Conservation (phyloP, 1,140 invertebrate species). For the Thaumetopoea pityocampa region DNA sequence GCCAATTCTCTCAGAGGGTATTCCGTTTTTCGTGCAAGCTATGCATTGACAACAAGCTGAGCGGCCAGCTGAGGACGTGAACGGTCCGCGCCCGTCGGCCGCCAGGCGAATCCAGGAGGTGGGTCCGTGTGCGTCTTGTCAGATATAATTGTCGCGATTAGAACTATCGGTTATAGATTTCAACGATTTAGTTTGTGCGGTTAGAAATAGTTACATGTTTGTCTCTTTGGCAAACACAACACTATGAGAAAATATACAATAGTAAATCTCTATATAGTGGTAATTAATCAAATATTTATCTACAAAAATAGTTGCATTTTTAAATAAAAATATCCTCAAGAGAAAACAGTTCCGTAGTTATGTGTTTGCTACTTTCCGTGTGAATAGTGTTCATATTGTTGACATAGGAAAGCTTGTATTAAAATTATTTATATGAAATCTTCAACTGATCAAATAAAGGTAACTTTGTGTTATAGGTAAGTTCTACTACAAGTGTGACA, state of each 20-base stretch:
- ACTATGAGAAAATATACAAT: conserved; percentile 66
- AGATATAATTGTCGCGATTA: no score
- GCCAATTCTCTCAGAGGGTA: conserved; percentile 32
- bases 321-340: conserved; percentile 52
- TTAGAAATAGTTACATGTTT: conserved; percentile 51
- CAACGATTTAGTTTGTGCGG: conserved; percentile 48
- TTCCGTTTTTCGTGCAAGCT: conserved; percentile 37
- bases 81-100: conserved; percentile 4
- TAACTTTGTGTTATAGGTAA: conserved; percentile 36
- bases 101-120: no score
- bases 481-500: conserved; percentile 56
- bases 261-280: conserved; percentile 70
- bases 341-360: conserved; percentile 49
- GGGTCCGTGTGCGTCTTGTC: no score
- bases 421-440: conserved; percentile 44
- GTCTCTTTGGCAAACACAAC: conserved; percentile 63
- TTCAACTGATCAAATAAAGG: conserved; percentile 49
- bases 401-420: conserved; percentile 38
- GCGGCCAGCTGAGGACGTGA: conserved; percentile 15
- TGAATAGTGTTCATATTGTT: background rate
- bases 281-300: conserved; percentile 71
- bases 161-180: conserved; percentile 41
- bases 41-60: conserved; percentile 32
- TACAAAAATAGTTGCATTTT: conserved; percentile 75
- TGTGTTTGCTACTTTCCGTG: conserved; percentile 13